Conservation (phyloP, 1,140 invertebrate genomes). For the Bombus terrestris region DNA sequence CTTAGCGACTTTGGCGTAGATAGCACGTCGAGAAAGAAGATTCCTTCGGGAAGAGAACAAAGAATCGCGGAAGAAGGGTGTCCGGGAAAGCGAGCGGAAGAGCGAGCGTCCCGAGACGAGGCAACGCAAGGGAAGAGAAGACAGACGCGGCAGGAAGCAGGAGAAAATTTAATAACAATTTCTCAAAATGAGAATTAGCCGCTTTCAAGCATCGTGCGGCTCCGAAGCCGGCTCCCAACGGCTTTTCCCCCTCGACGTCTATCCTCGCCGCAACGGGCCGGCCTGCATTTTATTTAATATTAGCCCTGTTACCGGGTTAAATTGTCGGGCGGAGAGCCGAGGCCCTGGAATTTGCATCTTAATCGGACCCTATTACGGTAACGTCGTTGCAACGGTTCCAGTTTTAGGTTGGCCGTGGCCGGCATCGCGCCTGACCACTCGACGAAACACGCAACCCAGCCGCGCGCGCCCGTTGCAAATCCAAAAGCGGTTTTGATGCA, state of each 20-base stretch:
- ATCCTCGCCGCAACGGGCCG: conserved; percentile 15
- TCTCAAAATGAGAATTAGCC: conserved; percentile 77
- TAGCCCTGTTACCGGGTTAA: conserved; percentile 75
- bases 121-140: conserved; percentile 16
- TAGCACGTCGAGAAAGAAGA: not conserved
- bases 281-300: conserved; percentile 76
- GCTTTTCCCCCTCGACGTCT: not conserved
- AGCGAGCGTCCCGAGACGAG: not conserved
- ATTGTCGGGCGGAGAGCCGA: conserved; percentile 72
- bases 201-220: conserved; percentile 66
- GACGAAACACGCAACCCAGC: conserved; percentile 32
- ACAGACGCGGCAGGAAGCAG: conserved; percentile 44
- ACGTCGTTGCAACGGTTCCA: conserved; percentile 73
- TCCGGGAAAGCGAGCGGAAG: not conserved
- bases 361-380: conserved; percentile 79
- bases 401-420: conserved; percentile 24
- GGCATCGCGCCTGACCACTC: conserved; percentile 48
- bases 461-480: conserved; percentile 28
- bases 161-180: conserved; percentile 77
- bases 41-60: not conserved
- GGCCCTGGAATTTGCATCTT: conserved; percentile 79
- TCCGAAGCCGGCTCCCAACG: conserved; percentile 28
- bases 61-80: not conserved
- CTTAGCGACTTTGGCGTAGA: not conserved
- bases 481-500: conserved; percentile 60